Evolutionary conservation across 2,797 vertebrate genomes (phyloP).

Genomic region (Muscicapa striata): DNA sequence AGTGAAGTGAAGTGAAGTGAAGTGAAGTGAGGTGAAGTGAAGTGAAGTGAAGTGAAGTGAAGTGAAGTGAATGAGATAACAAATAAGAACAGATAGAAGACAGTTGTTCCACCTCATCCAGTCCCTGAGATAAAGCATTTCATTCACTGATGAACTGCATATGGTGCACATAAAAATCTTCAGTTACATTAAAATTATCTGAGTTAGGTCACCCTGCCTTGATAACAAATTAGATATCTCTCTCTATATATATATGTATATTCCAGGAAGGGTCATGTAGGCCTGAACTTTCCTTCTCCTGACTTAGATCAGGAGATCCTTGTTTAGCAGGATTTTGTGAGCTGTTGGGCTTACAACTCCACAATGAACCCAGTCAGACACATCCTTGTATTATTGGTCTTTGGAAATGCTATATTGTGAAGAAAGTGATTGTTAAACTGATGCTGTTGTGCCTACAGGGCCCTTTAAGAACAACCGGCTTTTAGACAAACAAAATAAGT

Average conservation of each 20-base stretch:
- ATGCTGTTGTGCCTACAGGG: neutral
- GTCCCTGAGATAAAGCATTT: neutral
- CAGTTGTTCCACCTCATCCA: neutral
- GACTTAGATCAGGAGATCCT: neutral
- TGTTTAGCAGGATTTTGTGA: neutral
- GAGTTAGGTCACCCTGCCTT: neutral
- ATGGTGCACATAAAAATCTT: neutral
- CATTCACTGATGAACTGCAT: neutral
- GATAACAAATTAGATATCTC: neutral
- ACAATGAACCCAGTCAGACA: neutral
- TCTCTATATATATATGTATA: fast-evolving
- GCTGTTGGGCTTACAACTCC: neutral
- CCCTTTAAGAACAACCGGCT: neutral
- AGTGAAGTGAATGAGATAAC: neutral
- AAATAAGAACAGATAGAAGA: neutral
- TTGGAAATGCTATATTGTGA: neutral
- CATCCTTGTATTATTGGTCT: neutral
- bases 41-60: neutral
- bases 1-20: neutral
- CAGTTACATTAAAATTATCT: neutral
- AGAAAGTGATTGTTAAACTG: neutral
- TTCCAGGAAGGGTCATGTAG: neutral
- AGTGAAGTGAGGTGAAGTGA: neutral
- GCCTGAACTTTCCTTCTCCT: neutral
- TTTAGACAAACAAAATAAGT: neutral